Evolutionary conservation across 2,888 invertebrate genomes (phyloP).

Genomic region (Drosophila prostipennis): DNA sequence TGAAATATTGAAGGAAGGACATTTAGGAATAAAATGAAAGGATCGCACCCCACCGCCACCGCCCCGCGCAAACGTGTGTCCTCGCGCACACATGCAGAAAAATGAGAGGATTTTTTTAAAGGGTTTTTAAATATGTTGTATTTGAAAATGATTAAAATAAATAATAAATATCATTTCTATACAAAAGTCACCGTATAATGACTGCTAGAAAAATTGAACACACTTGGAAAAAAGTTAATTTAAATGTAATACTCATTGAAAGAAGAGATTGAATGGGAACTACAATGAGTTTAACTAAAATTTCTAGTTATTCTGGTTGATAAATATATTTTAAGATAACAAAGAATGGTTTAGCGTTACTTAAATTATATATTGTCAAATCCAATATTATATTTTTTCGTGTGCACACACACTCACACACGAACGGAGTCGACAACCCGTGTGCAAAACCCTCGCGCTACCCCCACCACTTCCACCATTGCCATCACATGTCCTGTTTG

Average conservation of each 20-base stretch:
- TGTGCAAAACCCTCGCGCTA: constrained; percentile 62
- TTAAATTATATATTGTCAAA: not conserved
- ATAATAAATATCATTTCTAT: too few species aligned
- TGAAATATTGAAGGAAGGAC: constrained; percentile 82
- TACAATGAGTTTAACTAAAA: too few species aligned
- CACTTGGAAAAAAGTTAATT: not conserved
- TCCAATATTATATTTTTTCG: constrained; percentile 1
- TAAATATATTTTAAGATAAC: not conserved
- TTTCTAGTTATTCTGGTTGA: too few species aligned
- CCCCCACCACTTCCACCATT: constrained; percentile 31
- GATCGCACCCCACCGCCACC: constrained; percentile 75
- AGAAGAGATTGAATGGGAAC: too few species aligned
- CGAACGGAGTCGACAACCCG: constrained; percentile 51
- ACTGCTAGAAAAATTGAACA: not conserved
- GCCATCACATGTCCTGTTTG: constrained; percentile 74
- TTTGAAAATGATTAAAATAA: not conserved
- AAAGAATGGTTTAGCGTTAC: not conserved
- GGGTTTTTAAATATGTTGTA: not conserved
- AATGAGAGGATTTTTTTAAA: not conserved
- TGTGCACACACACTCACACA: constrained; percentile 39
- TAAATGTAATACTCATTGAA: too few species aligned
- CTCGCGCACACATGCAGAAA: constrained; percentile 28
- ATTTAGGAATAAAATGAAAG: constrained; percentile 79
- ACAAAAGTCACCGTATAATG: too few species aligned
- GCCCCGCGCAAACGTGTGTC: constrained; percentile 47